Conservation (phyloP, 2,797 vertebrate genomes). For the Psittacula echo region DNA sequence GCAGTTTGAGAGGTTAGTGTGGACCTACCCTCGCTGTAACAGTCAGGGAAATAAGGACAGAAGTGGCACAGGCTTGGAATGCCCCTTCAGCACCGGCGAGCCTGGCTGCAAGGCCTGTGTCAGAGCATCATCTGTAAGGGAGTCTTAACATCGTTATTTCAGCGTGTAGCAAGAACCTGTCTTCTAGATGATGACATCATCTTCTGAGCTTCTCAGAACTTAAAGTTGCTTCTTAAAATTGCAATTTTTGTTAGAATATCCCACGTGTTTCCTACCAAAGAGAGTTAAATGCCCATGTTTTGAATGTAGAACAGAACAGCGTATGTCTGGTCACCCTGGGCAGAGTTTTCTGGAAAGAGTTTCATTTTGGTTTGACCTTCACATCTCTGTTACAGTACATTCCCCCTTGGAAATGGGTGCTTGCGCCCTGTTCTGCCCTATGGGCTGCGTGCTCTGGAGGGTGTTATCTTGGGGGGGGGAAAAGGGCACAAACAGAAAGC, state of each 20-base stretch:
- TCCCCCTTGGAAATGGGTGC: background rate
- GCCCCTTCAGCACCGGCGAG: accelerated
- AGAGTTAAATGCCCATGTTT: accelerated
- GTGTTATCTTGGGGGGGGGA: background rate
- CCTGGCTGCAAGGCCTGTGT: background rate
- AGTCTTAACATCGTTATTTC: background rate
- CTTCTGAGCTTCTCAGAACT: background rate
- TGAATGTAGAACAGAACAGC: background rate
- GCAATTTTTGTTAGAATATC: background rate
- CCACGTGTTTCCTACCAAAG: background rate
- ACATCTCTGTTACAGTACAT: background rate
- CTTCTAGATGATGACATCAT: background rate
- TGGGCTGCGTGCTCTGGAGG: background rate
- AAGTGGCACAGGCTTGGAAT: background rate
- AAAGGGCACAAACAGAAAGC: background rate
- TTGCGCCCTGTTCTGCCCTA: background rate
- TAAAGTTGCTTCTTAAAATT: background rate
- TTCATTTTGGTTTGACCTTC: background rate
- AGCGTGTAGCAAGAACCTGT: background rate
- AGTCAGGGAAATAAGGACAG: background rate
- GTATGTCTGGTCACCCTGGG: background rate
- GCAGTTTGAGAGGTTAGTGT: background rate
- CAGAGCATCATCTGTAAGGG: background rate
- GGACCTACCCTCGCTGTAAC: background rate
- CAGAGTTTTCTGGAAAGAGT: background rate